Conservation (phyloP, 1,140 invertebrate genomes). For the Nixonia krombeini region DNA sequence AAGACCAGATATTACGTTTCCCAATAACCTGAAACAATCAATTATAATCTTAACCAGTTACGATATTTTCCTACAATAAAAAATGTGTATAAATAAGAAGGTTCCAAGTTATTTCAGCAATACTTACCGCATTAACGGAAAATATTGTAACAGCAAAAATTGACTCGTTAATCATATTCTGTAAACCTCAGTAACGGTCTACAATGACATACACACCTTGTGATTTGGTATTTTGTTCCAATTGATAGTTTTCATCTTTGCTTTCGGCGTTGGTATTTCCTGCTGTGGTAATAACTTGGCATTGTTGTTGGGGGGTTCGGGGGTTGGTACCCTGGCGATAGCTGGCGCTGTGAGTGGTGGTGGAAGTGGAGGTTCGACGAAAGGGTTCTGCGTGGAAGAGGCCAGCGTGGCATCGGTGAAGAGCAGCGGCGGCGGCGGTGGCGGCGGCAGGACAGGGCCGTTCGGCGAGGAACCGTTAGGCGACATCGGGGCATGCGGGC, state of each 20-base stretch:
- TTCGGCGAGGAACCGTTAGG: constrained; percentile 62
- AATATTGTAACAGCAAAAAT: too few species aligned
- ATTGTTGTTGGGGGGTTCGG: constrained; percentile 62
- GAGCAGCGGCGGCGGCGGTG: constrained; percentile 57
- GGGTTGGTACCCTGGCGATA: constrained; percentile 59
- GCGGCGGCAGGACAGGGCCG: constrained; percentile 56
- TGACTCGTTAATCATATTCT: too few species aligned
- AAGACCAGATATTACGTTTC: constrained; percentile 93
- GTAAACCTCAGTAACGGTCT: background rate
- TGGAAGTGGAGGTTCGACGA: constrained; percentile 62
- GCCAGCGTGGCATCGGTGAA: constrained; percentile 47
- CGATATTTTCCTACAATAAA: constrained; percentile 1
- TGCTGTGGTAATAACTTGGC: constrained; percentile 82
- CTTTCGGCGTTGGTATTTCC: constrained; percentile 87
- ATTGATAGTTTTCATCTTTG: constrained; percentile 96
- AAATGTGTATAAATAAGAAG: too few species aligned
- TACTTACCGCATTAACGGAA: too few species aligned
- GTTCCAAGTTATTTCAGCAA: too few species aligned
- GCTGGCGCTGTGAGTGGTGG: constrained; percentile 63
- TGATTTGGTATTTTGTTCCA: constrained; percentile 94
- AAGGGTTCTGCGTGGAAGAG: too few species aligned
- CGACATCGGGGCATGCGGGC: constrained; percentile 24
- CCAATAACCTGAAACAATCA: constrained; percentile 79
- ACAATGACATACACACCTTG: constrained; percentile 74
- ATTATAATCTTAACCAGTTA: too few species aligned